phyloP scores from a whole-genome alignment of 2,888 invertebrate genomes.

The Parnassius mnemosyne region DNA sequence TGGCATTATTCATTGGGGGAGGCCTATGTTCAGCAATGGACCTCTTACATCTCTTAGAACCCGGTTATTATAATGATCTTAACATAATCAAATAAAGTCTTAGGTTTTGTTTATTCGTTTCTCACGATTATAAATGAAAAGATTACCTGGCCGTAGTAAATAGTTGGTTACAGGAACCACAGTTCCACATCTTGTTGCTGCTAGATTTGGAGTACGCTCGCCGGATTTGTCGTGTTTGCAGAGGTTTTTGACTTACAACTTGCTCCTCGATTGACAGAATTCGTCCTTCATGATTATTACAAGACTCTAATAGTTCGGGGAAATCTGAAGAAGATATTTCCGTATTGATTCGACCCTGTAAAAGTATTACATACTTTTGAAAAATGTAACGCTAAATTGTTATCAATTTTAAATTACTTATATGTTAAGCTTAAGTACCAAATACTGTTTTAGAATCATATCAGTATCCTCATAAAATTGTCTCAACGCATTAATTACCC shows the following conservation, averaged over 20 bases:
- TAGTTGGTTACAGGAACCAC: slow-evolving; percentile 73
- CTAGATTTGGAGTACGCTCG: slow-evolving; percentile 49
- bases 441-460: too few relatives aligned
- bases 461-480: too few relatives aligned
- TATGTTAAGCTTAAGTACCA: too few relatives aligned
- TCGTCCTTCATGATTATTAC: slow-evolving; percentile 31
- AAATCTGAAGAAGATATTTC: slow-evolving; percentile 47
- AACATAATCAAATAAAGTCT: too few relatives aligned
- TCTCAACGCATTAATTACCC: too few relatives aligned
- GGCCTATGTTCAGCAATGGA: too few relatives aligned
- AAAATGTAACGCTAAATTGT: too few relatives aligned
- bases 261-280: slow-evolving; percentile 47
- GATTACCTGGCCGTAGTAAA: slow-evolving; percentile 67
- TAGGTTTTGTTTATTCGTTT: too few relatives aligned
- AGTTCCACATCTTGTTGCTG: slow-evolving; percentile 74
- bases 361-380: neutral
- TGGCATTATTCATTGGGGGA: too few relatives aligned
- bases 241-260: slow-evolving; percentile 44
- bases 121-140: neutral
- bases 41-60: too few relatives aligned
- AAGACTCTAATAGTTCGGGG: slow-evolving; percentile 22
- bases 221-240: slow-evolving; percentile 37
- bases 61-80: too few relatives aligned
- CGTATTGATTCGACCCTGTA: slow-evolving; percentile 24
- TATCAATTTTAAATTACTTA: too few relatives aligned